Evolutionary conservation across 2,888 invertebrate genomes (phyloP).

Genomic region (Zhuqinia jingwanae): DNA sequence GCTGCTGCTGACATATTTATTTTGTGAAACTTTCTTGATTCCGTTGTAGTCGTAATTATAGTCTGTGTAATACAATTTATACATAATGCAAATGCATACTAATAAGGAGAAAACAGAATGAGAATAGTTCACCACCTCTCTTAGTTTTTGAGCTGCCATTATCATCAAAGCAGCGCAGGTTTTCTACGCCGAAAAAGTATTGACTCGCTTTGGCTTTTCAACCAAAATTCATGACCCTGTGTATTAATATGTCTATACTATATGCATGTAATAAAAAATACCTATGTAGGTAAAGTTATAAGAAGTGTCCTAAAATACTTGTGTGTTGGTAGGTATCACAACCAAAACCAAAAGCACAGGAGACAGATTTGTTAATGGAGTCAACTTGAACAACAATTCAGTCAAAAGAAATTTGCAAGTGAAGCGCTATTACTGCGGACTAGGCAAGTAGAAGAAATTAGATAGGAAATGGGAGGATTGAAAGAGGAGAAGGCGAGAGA

Average conservation of each 20-base stretch:
- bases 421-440: neutral
- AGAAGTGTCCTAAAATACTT: too few species aligned
- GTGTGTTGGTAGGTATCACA: too few species aligned
- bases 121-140: neutral
- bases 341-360: too few species aligned
- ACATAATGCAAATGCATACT: neutral
- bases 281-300: too few species aligned
- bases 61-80: neutral
- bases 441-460: neutral
- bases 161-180: neutral
- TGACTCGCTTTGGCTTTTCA: too few species aligned
- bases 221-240: neutral
- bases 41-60: constrained; percentile 12
- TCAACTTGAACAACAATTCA: neutral
- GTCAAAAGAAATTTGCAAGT: constrained; percentile 13
- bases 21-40: constrained; percentile 2
- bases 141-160: neutral
- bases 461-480: too few species aligned
- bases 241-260: neutral
- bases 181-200: neutral
- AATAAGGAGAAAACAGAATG: constrained; percentile 5
- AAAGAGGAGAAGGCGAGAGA: too few species aligned
- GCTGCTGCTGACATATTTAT: constrained; percentile 30
- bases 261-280: too few species aligned
- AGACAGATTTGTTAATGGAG: neutral